A percentile compares a stretch with the other conserved stretches of the same genome.
phyloP scores from a whole-genome alignment of 1,140 invertebrate species.

The Psix sp. region DNA sequence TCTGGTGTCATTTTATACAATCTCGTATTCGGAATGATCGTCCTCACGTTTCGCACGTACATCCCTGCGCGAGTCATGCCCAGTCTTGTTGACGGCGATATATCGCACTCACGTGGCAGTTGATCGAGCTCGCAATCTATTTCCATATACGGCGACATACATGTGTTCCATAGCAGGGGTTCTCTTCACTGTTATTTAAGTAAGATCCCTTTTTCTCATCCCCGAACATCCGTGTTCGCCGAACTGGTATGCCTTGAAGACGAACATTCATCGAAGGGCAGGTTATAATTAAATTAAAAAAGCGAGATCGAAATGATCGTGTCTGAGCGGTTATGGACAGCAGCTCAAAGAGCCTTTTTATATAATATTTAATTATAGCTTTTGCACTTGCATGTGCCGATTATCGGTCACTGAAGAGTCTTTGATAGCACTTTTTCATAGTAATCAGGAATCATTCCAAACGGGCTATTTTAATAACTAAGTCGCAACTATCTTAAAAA shows the following conservation, averaged over 20 bases:
- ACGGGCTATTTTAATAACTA: constrained; percentile 56
- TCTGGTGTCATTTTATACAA: no score
- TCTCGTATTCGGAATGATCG: no score
- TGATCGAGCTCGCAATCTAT: constrained; percentile 55
- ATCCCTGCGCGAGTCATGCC: no score
- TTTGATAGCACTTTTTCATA: constrained; percentile 42
- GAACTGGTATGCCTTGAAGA: constrained; percentile 58
- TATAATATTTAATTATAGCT: constrained; percentile 58
- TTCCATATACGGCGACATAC: constrained; percentile 60
- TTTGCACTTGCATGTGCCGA: constrained; percentile 38
- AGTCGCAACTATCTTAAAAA: constrained; percentile 22
- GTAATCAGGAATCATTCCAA: constrained; percentile 41
- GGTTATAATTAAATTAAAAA: constrained; percentile 62
- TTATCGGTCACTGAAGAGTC: no score
- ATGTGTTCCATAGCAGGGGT: constrained; percentile 58
- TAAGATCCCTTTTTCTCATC: constrained; percentile 49
- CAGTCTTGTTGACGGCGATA: constrained; percentile 48
- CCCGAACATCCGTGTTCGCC: constrained; percentile 48
- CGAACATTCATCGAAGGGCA: constrained; percentile 50
- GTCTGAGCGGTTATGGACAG: constrained; percentile 31
- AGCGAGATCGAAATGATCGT: constrained; percentile 39
- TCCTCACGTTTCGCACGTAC: no score
- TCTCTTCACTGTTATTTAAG: constrained; percentile 23
- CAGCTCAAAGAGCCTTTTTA: constrained; percentile 35
- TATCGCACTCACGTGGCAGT: constrained; percentile 57